Conservation (phyloP, 1,140 invertebrate species). For the Papilio xuthus region DNA sequence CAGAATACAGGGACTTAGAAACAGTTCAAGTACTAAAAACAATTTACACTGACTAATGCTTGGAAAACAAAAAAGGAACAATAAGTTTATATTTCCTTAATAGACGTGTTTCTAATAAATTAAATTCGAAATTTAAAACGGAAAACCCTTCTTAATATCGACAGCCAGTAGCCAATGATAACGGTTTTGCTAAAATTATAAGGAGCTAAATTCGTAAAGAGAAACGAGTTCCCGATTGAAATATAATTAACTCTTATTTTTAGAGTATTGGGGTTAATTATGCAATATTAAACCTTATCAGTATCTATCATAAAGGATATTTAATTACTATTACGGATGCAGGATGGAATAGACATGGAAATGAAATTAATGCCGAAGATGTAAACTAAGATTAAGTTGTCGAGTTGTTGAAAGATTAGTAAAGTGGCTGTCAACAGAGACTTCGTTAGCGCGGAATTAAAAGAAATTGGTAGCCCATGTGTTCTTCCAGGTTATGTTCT, state of each 20-base stretch:
- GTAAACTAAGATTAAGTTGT: no score
- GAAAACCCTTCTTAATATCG: neutral
- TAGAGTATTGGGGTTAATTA: neutral
- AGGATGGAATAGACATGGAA: neutral
- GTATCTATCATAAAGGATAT: neutral
- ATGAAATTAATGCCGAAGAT: neutral
- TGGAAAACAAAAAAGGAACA: no score
- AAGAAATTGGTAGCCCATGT: no score
- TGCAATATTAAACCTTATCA: neutral
- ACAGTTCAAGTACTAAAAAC: no score
- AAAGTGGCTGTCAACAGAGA: no score
- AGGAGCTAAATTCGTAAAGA: neutral
- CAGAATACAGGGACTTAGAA: no score
- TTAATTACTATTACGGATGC: neutral
- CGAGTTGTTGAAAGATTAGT: no score
- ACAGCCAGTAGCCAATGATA: neutral
- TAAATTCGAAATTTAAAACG: neutral
- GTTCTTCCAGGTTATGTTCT: no score
- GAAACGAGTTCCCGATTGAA: slow-evolving; percentile 1
- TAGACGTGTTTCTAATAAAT: no score
- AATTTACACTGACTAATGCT: no score
- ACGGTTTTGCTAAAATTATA: neutral
- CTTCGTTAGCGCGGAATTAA: no score
- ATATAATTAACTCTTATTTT: neutral
- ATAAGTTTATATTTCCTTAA: no score